A percentile compares a stretch with the other conserved stretches of the same genome.
These are phyloP conservation scores for Patella pellucida DNA, from an alignment of 2,888 invertebrate genomes.

Conservation along the genomic window DNA sequence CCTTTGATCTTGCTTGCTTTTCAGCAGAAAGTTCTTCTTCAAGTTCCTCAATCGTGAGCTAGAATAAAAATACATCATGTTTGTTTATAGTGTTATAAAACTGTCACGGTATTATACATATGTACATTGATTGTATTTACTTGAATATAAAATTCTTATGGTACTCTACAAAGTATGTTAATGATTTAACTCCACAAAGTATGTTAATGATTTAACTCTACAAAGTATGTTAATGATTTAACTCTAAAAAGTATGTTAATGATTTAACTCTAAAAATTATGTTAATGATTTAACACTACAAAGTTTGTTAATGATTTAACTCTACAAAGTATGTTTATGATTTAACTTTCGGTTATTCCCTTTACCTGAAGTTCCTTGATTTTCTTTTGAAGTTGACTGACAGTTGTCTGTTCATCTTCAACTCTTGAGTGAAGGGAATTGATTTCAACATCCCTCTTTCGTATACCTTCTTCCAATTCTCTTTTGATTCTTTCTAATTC, in stretches of 20 bases:
- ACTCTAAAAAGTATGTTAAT: not conserved
- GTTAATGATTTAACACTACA: too few relatives aligned
- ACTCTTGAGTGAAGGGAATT: conserved; percentile 91
- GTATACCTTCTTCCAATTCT: conserved; percentile 28
- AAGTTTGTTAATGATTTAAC: not conserved
- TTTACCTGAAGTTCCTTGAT: conserved; percentile 90
- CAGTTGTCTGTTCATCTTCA: conserved; percentile 97
- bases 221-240: not conserved
- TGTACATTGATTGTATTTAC: not conserved
- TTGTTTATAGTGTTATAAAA: not conserved
- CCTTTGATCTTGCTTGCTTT: too few relatives aligned
- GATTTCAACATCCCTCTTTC: conserved; percentile 96
- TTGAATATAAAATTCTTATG: not conserved
- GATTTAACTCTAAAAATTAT: too few relatives aligned
- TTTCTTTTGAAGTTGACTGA: conserved; percentile 96
- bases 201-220: not conserved
- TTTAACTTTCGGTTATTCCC: not conserved
- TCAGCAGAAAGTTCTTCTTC: too few relatives aligned
- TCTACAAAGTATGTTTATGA: not conserved
- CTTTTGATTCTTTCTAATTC: conserved; percentile 70
- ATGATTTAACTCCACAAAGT: not conserved
- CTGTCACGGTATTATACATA: not conserved
- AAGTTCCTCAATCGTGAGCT: too few relatives aligned
- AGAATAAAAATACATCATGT: conserved; percentile 1
- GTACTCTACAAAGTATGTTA: not conserved